Evolutionary conservation across 2,888 invertebrate species (phyloP), one percentile per base, ranked within the genome.

Genomic region (Pelosia muscerda): DNA sequence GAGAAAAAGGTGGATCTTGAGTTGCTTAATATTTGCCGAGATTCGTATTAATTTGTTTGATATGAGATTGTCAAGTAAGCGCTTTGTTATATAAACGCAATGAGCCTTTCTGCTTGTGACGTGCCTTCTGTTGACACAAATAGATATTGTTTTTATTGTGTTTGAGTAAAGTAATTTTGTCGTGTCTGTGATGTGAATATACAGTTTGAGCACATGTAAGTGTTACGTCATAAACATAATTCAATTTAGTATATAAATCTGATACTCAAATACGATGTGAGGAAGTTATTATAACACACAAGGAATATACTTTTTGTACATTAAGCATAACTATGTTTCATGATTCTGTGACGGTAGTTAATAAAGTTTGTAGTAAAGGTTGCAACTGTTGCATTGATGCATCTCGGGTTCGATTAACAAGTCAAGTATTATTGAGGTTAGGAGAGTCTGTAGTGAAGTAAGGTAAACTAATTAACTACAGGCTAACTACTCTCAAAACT

Each of bases 31-130:
- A 79, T 79, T 79, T 70, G 19, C 56, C 57, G 60, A 53, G 26
- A 63, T 62, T 77, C 59, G 26, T 63, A 62, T 62, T 74, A 70
- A 74, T 75, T 79, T 75, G 68, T 74, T 71, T 66, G 74, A 73
- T 81, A 76, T 73, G 70, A 78, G 71, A 73, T 76, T 71, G 71
- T 68, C 66, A 64, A 25, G 28, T 28, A 68, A 69, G 22, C 42
- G 38, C 53, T 73, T 73, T 71, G 59, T 69, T 54, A 59, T 62
- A 64, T 65, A 64, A 68, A 59, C 25, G 25, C n/a, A 26, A 68
- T 65, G 42, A 49, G 61, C 28, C 42, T 66, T 71, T 63, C 19
- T 64, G 62, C 54, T 60, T n/a, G 54, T 68, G 68, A 68, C 68
- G 55, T 59, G 59, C 63, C 38, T 63, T 38, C 28, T 34, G 28